Percentiles rank a stretch among this genome's conserved stretches.
phyloP scores from a whole-genome alignment of 2,797 vertebrate species.

The Linurgus olivaceus region DNA sequence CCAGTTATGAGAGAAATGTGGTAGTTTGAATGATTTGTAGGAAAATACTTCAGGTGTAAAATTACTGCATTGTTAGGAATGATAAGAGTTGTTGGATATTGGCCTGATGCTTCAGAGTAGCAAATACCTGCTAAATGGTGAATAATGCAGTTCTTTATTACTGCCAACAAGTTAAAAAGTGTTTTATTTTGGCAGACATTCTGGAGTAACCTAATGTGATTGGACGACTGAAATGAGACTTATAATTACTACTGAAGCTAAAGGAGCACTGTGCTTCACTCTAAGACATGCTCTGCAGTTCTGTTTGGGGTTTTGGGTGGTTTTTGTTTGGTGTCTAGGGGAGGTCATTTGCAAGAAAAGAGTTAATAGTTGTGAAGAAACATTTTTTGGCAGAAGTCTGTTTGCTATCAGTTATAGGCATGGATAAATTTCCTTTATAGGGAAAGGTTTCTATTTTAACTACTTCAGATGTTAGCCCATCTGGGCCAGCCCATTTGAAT shows the following conservation, averaged over 20 bases:
- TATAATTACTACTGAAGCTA: rapidly evolving
- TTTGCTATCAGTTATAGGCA: not conserved
- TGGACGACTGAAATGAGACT: not conserved
- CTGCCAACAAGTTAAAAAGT: rapidly evolving
- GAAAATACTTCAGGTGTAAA: not conserved
- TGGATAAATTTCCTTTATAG: not conserved
- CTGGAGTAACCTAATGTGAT: not conserved
- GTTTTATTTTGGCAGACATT: not conserved
- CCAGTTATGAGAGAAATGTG: not conserved
- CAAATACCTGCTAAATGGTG: not conserved
- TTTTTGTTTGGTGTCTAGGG: not conserved
- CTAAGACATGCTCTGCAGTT: not conserved
- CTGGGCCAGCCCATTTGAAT: not conserved
- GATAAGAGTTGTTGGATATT: not conserved
- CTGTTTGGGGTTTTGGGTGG: not conserved
- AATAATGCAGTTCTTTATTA: not conserved
- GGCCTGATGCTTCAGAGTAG: not conserved
- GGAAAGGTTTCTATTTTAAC: not conserved
- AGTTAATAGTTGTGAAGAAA: not conserved
- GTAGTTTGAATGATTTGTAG: not conserved
- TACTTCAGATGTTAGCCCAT: not conserved
- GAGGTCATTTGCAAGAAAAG: not conserved
- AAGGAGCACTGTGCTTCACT: not conserved
- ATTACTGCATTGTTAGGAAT: not conserved
- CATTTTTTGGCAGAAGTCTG: not conserved